These are phyloP conservation scores for Halocaridina rubra DNA, from an alignment of 2,888 invertebrate species.

Conservation along the genomic window DNA sequence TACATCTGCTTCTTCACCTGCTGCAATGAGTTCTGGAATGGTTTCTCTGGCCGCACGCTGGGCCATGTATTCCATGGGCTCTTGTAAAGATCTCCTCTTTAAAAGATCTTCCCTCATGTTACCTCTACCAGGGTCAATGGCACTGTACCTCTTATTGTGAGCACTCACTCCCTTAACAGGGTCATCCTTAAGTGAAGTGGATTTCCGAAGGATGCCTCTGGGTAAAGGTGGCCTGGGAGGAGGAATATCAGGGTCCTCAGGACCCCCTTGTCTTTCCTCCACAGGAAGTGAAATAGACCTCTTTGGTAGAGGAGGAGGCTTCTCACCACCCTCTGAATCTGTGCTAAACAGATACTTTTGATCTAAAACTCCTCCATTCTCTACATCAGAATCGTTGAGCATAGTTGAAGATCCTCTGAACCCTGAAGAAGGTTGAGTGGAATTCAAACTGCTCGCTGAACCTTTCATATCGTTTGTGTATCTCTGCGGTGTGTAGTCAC, in stretches of 20 bases:
- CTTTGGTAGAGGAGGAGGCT: constrained; percentile 75
- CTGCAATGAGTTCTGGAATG: constrained; percentile 28
- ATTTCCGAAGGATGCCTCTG: constrained; percentile 79
- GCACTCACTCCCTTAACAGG: constrained; percentile 72
- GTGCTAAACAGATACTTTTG: constrained; percentile 79
- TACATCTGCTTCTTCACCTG: not conserved
- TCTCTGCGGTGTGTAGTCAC: constrained; percentile 42
- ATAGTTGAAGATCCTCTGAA: constrained; percentile 88
- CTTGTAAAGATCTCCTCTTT: constrained; percentile 60
- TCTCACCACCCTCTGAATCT: constrained; percentile 73
- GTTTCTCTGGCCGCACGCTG: constrained; percentile 45
- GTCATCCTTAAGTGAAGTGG: constrained; percentile 66
- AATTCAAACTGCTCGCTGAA: constrained; percentile 65
- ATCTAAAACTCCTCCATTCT: constrained; percentile 52
- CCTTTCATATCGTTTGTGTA: constrained; percentile 44
- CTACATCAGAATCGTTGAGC: constrained; percentile 64
- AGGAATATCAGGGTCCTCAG: constrained; percentile 67
- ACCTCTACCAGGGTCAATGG: constrained; percentile 74
- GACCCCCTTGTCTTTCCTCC: constrained; percentile 71
- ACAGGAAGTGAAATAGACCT: constrained; percentile 76
- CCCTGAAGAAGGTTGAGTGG: constrained; percentile 86
- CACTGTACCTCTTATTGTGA: constrained; percentile 75
- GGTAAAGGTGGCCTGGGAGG: constrained; percentile 81
- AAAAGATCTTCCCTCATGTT: constrained; percentile 54
- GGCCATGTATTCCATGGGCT: constrained; percentile 59